phyloP scores from a whole-genome alignment of 2,797 vertebrate species.

The Xyrichtys novacula region DNA sequence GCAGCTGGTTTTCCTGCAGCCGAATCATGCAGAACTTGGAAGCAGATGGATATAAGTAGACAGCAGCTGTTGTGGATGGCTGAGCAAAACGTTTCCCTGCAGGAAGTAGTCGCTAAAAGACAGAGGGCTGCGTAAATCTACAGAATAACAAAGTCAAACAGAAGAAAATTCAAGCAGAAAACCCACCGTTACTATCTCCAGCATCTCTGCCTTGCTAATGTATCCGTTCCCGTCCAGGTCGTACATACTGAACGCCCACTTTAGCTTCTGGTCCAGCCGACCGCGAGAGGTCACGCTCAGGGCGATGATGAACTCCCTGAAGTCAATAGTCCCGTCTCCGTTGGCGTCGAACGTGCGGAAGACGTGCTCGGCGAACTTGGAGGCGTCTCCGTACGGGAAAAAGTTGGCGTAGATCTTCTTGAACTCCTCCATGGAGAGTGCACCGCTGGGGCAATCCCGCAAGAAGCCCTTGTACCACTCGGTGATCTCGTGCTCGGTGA shows the following conservation, averaged over 20 bases:
- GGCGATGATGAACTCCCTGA: conserved; percentile 99
- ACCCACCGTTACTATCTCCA: conserved; percentile 97
- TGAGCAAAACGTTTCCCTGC: conserved; percentile 39
- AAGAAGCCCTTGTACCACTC: conserved; percentile 99
- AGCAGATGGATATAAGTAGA: conserved; percentile 52
- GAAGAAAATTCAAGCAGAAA: not conserved
- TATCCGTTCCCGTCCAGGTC: conserved; percentile 96
- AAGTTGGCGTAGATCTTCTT: conserved; percentile 99
- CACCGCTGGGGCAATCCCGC: conserved; percentile 97
- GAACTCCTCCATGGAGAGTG: conserved; percentile 98
- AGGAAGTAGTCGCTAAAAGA: no score
- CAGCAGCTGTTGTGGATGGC: conserved; percentile 62
- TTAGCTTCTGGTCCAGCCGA: conserved; percentile 98
- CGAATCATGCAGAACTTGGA: conserved; percentile 44
- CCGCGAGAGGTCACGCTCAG: conserved; percentile 96
- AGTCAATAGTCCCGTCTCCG: conserved; percentile 96
- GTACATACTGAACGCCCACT: conserved; percentile 99
- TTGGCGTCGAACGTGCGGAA: conserved; percentile 99
- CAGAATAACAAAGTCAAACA: conserved; percentile 13
- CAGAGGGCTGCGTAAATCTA: not conserved
- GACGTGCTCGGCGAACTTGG: conserved; percentile 98
- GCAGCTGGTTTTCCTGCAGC: conserved; percentile 42
- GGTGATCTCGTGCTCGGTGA: conserved; percentile 97
- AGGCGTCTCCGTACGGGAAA: conserved; percentile 98
- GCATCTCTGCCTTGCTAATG: conserved; percentile 99